phyloP scores from a whole-genome alignment of 1,140 invertebrate genomes.

The Euura saliciscinereae region DNA sequence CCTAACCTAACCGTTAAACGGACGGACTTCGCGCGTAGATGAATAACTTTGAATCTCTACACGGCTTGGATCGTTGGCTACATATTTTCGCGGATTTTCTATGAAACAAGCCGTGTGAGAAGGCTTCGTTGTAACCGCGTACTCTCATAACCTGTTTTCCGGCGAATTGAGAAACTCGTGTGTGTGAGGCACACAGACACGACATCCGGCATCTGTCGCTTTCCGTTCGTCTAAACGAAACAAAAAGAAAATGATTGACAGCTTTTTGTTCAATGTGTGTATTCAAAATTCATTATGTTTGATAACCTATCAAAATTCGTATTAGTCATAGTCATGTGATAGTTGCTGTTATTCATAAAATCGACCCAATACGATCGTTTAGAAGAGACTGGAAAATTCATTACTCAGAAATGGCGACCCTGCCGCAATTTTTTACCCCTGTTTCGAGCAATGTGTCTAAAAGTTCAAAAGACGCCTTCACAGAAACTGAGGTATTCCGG shows the following conservation, averaged over 20 bases:
- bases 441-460: slow-evolving; percentile 14
- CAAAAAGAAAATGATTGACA: no score
- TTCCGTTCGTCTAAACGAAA: no score
- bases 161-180: no score
- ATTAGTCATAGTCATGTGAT: not conserved
- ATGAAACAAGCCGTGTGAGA: no score
- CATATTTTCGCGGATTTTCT: no score
- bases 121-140: no score
- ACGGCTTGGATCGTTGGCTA: no score
- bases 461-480: slow-evolving; percentile 14
- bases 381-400: not conserved
- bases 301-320: slow-evolving; percentile 5
- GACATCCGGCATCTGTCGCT: no score
- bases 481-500: slow-evolving; percentile 9
- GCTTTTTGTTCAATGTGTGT: no score
- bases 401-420: not conserved
- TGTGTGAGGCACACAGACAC: no score
- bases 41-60: no score
- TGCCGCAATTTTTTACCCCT: not conserved
- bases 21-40: not conserved
- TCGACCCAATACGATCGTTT: not conserved
- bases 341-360: not conserved
- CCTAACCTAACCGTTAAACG: slow-evolving; percentile 4
- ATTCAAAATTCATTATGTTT: not conserved
- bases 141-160: no score